A percentile compares a stretch with the other conserved stretches of the same genome.
These are phyloP conservation scores for Centropus bengalensis DNA, from an alignment of 2,113 vertebrate genomes.

Conservation along the genomic window DNA sequence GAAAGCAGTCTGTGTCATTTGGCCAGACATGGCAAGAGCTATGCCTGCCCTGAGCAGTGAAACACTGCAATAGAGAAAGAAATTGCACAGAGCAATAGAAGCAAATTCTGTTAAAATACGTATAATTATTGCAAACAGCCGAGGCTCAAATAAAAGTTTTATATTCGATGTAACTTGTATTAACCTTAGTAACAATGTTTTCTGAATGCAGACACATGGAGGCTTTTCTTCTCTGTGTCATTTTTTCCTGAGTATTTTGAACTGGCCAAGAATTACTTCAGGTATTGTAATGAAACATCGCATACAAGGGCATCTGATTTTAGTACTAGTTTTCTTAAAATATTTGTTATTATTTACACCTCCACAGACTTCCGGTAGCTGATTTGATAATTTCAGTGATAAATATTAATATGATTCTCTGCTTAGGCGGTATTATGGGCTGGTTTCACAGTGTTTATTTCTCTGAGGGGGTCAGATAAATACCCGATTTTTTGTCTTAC, in stretches of 20 bases:
- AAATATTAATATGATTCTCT: background rate
- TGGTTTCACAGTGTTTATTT: background rate
- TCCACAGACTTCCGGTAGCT: background rate
- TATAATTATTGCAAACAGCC: background rate
- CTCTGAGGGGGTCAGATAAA: background rate
- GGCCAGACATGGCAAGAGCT: background rate
- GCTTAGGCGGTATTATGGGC: background rate
- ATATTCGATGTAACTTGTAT: background rate
- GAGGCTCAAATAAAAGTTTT: background rate
- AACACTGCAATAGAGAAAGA: background rate
- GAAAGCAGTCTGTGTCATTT: background rate
- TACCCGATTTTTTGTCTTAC: background rate
- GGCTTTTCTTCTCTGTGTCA: background rate
- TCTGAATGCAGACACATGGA: background rate
- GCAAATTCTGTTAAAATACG: background rate
- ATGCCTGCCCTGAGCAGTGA: background rate
- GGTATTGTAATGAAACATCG: background rate
- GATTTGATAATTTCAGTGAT: background rate
- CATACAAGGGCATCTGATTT: background rate
- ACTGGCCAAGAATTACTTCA: background rate
- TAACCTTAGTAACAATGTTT: background rate
- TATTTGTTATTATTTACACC: background rate
- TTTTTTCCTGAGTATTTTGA: background rate
- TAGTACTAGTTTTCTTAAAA: background rate
- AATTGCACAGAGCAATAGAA: background rate